Conservation (phyloP, 2,888 invertebrate species). For the Chrysolina americana region DNA sequence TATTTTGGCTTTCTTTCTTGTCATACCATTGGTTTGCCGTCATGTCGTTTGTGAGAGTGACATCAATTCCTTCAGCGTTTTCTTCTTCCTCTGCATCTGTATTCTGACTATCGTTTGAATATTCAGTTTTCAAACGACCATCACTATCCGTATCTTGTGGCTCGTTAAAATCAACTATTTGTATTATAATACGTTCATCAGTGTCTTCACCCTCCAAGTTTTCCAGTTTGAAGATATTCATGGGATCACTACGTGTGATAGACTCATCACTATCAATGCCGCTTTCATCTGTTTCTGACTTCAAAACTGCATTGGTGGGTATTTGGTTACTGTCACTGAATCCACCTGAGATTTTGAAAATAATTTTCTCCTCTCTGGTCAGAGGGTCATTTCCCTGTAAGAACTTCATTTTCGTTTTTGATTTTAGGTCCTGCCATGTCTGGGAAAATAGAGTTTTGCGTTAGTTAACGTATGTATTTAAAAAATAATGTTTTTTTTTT, state of each 20-base stretch:
- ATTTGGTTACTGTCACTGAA: neutral
- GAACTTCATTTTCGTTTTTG: conserved; percentile 4
- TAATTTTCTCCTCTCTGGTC: neutral
- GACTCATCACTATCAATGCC: neutral
- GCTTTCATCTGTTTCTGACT: neutral
- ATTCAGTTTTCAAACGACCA: neutral
- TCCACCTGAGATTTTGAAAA: neutral
- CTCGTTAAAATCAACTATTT: neutral
- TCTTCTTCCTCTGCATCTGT: neutral
- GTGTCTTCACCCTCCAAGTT: neutral
- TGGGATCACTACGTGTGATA: neutral
- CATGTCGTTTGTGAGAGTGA: neutral
- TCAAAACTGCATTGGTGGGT: neutral
- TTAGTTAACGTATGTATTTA: no score
- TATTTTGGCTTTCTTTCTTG: neutral
- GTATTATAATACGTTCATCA: neutral
- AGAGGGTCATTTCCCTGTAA: neutral
- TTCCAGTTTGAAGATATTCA: neutral
- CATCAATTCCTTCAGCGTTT: neutral
- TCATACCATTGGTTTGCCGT: neutral
- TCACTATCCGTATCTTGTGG: neutral
- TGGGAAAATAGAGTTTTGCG: neutral
- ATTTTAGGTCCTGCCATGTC: neutral
- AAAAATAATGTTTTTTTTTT: no score
- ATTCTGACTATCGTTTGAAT: neutral